Percentiles rank a stretch among this genome's conserved stretches.
phyloP scores from a whole-genome alignment of 2,797 vertebrate species.

The Fundulus diaphanus region DNA sequence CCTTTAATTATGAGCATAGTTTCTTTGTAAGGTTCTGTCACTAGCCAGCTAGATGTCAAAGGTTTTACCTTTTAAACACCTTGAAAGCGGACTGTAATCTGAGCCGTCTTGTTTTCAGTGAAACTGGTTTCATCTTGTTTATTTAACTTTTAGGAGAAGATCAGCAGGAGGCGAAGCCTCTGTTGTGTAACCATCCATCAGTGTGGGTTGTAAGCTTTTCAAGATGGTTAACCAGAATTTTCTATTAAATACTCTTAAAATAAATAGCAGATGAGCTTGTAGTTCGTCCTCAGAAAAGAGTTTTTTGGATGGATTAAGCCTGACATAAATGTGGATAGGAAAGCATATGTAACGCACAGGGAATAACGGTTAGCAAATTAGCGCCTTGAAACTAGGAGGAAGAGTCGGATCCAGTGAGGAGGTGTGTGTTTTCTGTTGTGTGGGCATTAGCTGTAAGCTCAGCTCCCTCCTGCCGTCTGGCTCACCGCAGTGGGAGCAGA shows the following conservation, averaged over 20 bases:
- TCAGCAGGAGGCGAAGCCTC: neutral
- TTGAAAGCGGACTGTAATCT: conserved; percentile 27
- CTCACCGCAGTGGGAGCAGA: conserved; percentile 45
- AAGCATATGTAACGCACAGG: neutral
- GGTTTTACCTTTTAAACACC: conserved; percentile 14
- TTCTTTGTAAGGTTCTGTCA: conserved; percentile 17
- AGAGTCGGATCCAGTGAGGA: neutral
- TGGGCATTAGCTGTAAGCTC: conserved; percentile 34
- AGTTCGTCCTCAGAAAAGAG: neutral
- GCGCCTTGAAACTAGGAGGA: neutral
- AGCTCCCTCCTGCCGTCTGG: conserved; percentile 38
- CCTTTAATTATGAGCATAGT: conserved; percentile 14
- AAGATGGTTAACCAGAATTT: conserved; percentile 8
- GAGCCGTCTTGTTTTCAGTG: conserved; percentile 13
- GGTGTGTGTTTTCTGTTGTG: conserved; percentile 5
- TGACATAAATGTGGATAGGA: neutral
- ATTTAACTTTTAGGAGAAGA: conserved; percentile 32
- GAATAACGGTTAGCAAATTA: neutral
- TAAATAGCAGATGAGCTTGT: neutral
- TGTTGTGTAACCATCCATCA: conserved; percentile 12
- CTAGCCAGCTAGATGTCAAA: conserved; percentile 18
- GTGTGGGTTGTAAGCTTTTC: neutral
- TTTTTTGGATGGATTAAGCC: neutral
- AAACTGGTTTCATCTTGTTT: conserved; percentile 20
- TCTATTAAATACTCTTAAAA: neutral